Evolutionary conservation across 1,140 invertebrate genomes (phyloP).

Genomic region (Helicoverpa armigera): DNA sequence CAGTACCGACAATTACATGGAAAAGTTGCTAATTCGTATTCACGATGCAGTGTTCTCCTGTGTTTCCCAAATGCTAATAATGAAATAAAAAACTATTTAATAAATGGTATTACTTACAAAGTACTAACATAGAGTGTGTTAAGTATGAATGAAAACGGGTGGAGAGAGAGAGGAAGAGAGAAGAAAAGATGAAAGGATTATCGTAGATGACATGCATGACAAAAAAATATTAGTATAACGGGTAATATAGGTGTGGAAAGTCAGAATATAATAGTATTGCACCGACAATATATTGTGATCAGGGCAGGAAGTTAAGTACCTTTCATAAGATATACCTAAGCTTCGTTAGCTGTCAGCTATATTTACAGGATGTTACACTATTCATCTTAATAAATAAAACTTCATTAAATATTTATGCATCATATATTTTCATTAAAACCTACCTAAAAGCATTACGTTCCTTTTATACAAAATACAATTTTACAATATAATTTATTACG

Average conservation of each 20-base stretch:
- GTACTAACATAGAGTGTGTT: no score
- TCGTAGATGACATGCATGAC: no score
- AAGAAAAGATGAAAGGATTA: no score
- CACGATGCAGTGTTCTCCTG: constrained; percentile 30
- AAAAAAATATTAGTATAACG: no score
- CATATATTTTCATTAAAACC: constrained; percentile 35
- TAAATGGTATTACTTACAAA: neutral
- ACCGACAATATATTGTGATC: no score
- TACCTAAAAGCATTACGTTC: constrained; percentile 42
- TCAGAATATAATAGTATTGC: no score
- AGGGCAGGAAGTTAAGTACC: no score
- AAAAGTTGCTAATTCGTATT: constrained; percentile 53
- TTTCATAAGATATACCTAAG: no score
- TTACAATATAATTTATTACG: constrained; percentile 32
- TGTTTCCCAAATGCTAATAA: constrained; percentile 44
- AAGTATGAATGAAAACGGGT: no score
- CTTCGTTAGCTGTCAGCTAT: no score
- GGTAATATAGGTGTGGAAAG: no score
- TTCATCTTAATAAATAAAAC: neutral
- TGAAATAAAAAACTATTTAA: constrained; percentile 43
- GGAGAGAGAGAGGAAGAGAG: no score
- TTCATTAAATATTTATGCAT: neutral
- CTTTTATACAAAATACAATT: constrained; percentile 50
- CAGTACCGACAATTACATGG: constrained; percentile 47
- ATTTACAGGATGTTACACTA: neutral